phyloP scores from a whole-genome alignment of 1,140 invertebrate species.

The Scaptodrosophila lebanonensis region DNA sequence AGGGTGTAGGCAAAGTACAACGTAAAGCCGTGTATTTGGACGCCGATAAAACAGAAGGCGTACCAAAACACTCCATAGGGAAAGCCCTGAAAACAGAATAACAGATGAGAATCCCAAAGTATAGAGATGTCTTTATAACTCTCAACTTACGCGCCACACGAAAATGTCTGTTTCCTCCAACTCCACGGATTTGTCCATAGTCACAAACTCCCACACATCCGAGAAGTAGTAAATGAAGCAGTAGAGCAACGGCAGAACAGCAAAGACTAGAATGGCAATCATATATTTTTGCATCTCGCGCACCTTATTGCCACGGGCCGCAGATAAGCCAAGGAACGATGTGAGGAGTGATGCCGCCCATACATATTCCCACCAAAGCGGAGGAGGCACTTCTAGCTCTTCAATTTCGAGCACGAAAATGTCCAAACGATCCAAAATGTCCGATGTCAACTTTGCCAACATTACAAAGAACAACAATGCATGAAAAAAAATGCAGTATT shows the following conservation, averaged over 20 bases:
- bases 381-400: slow-evolving; percentile 92
- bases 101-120: neutral
- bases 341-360: slow-evolving; percentile 93
- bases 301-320: slow-evolving; percentile 90
- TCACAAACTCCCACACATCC: slow-evolving; percentile 90
- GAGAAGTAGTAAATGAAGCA: slow-evolving; percentile 88
- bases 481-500: slow-evolving; percentile 95
- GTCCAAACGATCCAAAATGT: slow-evolving; percentile 93
- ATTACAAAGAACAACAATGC: slow-evolving; percentile 92
- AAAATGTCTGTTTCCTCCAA: slow-evolving; percentile 82
- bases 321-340: slow-evolving; percentile 90
- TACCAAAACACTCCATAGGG: slow-evolving; percentile 97
- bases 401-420: slow-evolving; percentile 96
- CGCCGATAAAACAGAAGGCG: slow-evolving; percentile 90
- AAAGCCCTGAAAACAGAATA: slow-evolving; percentile 83
- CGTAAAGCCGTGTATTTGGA: slow-evolving; percentile 94
- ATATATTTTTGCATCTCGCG: slow-evolving; percentile 89
- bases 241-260: slow-evolving; percentile 89
- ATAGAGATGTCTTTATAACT: neutral
- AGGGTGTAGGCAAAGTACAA: slow-evolving; percentile 93
- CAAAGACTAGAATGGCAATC: slow-evolving; percentile 87
- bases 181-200: slow-evolving; percentile 81
- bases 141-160: slow-evolving; percentile 86
- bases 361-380: slow-evolving; percentile 91
- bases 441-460: slow-evolving; percentile 92